A percentile compares a stretch with the other conserved stretches of the same genome.
phyloP scores from a whole-genome alignment of 2,113 vertebrate species.

The Myrmophylax atrothorax region DNA sequence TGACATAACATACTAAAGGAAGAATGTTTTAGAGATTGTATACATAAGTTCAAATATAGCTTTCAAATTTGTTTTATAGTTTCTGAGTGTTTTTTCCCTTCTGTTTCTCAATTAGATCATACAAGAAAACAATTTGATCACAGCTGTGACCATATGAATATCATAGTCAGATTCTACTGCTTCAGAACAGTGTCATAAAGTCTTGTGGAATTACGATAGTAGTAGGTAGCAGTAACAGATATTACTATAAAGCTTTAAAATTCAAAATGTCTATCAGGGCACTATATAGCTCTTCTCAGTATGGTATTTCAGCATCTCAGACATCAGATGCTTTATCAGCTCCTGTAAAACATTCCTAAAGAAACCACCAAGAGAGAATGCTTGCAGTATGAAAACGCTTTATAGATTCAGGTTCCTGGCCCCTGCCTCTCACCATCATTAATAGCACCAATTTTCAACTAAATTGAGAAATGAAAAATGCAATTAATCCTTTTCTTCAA shows the following conservation, averaged over 20 bases:
- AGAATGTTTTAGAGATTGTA: not conserved
- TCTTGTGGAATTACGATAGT: not conserved
- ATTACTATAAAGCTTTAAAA: not conserved
- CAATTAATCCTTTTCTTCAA: not conserved
- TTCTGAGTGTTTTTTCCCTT: not conserved
- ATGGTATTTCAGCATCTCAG: not conserved
- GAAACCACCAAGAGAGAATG: not conserved
- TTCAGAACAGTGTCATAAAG: not conserved
- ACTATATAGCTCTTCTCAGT: not conserved
- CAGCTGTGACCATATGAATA: not conserved
- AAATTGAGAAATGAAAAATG: not conserved
- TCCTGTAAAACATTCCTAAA: not conserved
- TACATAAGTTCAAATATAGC: not conserved
- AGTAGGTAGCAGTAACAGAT: not conserved
- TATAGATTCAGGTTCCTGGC: not conserved
- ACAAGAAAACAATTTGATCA: not conserved
- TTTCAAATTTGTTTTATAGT: not conserved
- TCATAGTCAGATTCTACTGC: not conserved
- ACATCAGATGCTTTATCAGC: not conserved
- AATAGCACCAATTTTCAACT: not conserved
- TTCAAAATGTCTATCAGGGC: not conserved
- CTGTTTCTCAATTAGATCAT: not conserved
- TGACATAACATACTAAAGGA: not conserved
- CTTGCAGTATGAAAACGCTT: not conserved
- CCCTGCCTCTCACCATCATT: not conserved